Conservation (phyloP, 2,797 vertebrate species). For the Lophotriccus pileatus region DNA sequence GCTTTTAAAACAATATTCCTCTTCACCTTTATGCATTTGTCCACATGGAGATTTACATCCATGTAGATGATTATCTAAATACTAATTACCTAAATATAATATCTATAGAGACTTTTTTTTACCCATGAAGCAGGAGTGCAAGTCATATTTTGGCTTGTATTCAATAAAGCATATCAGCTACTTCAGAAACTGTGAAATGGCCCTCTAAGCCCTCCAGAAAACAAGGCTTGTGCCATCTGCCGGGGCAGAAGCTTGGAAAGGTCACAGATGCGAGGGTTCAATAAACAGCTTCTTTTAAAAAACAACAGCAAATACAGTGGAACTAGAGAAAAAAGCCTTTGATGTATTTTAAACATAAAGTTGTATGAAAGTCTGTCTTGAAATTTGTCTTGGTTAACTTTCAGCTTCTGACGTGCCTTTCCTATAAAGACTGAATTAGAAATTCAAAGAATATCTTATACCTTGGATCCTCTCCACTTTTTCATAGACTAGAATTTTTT, state of each 20-base stretch:
- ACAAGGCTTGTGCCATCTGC: constrained; percentile 27
- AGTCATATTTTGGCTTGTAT: neutral
- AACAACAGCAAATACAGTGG: neutral
- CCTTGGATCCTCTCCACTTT: neutral
- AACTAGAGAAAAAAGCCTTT: neutral
- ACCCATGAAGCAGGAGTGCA: neutral
- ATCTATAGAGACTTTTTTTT: neutral
- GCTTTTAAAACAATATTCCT: neutral
- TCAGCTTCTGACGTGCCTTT: neutral
- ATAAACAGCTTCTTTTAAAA: constrained; percentile 10
- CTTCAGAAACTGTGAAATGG: constrained; percentile 43
- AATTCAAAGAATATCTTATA: neutral
- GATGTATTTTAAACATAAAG: neutral
- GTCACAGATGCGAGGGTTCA: constrained; percentile 26
- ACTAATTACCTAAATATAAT: neutral
- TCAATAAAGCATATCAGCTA: constrained; percentile 1
- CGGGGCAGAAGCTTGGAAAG: constrained; percentile 25
- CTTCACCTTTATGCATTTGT: neutral
- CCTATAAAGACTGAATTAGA: neutral
- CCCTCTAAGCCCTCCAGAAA: constrained; percentile 50
- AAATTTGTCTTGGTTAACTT: neutral
- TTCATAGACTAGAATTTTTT: neutral
- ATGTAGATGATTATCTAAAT: neutral
- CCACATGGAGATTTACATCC: neutral
- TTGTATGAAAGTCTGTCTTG: neutral